Base-by-base conservation (phyloP, 92 coral and sea anemone genomes). In the Palythoa grandis region DNA sequence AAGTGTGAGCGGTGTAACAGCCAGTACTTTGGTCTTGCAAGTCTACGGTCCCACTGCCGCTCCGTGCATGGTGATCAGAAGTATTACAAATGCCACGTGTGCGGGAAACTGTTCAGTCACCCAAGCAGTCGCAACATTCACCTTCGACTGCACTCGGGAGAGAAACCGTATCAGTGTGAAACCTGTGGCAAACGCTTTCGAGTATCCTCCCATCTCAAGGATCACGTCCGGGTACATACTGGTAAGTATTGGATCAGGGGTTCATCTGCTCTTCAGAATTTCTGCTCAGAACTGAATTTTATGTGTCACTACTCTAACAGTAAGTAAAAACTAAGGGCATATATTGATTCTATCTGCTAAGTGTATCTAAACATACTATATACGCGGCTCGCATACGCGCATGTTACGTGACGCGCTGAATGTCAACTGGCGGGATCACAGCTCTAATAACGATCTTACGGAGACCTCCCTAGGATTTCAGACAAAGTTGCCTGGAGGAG, bases 51-150 rank as follows among this genome's bases (percentile, higher is more conserved):
- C 37, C 99, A 96, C 77, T 92, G 94, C 83, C 89, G 90, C 43
- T 83, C 91, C 48, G 87, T 93, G 38, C 99, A 96, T 78, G 94
- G 96, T 11, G 99, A 92, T 77, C 98, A 95, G 82, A 95, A 93
- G 86, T 92, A 93, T 87, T 96, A 96, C 89, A 93, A 96, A 78
- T 96, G 99, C 54, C 90, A 93, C 82, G 98, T 96, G 14, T 96
- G 99, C 37, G 92, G 92, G 56, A 96, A 96, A 79, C 91, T 91
- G 63, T 96, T 96, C 77, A 92, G 94, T 54, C 98, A 96, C 60
- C 99, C 98, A 17, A 96, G 98, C 88, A 96, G 98, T 89, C 86
- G 99, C 23, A 95, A 96, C 82, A 95, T 96, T 79, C 99, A 96
- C 85, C 91, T 96, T 0, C 87, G 99, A 22, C 74, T 96, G 50